These are phyloP conservation scores for Homarus gammarus DNA, from an alignment of 2,888 invertebrate species.

Conservation along the genomic window DNA sequence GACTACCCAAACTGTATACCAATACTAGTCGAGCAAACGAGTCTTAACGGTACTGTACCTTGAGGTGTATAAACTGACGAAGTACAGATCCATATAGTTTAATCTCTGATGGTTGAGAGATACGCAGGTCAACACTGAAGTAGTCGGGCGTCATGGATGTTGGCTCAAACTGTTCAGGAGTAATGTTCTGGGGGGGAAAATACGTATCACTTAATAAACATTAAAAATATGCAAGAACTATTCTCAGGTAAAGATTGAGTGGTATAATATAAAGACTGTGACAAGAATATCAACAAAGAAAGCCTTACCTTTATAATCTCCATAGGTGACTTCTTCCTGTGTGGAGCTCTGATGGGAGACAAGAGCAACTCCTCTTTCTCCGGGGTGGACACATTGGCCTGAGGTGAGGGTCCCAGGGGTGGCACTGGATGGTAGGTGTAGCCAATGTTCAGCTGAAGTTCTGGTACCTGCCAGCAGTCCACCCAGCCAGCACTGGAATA, in stretches of 20 bases:
- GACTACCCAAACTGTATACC: no score
- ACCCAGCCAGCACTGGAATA: constrained; percentile 87
- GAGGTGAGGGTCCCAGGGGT: constrained; percentile 90
- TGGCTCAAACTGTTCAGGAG: constrained; percentile 89
- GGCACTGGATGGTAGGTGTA: constrained; percentile 96
- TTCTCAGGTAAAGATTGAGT: no score
- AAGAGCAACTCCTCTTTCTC: constrained; percentile 95
- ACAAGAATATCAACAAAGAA: background rate
- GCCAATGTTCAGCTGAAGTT: constrained; percentile 92
- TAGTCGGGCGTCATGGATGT: constrained; percentile 91
- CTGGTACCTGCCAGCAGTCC: constrained; percentile 97
- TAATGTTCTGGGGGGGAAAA: constrained; percentile 44
- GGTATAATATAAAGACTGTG: background rate
- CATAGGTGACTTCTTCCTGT: constrained; percentile 76
- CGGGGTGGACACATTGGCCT: constrained; percentile 95
- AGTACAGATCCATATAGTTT: constrained; percentile 95
- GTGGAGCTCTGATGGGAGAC: constrained; percentile 93
- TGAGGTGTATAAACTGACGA: constrained; percentile 91
- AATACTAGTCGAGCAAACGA: no score
- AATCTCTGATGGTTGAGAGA: constrained; percentile 92
- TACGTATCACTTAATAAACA: background rate
- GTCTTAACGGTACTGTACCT: no score
- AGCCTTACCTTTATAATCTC: constrained; percentile 67
- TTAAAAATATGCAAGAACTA: no score
- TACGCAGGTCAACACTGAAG: constrained; percentile 94